phyloP scores from a whole-genome alignment of 2,797 vertebrate genomes.

The Leptoclinus maculatus region DNA sequence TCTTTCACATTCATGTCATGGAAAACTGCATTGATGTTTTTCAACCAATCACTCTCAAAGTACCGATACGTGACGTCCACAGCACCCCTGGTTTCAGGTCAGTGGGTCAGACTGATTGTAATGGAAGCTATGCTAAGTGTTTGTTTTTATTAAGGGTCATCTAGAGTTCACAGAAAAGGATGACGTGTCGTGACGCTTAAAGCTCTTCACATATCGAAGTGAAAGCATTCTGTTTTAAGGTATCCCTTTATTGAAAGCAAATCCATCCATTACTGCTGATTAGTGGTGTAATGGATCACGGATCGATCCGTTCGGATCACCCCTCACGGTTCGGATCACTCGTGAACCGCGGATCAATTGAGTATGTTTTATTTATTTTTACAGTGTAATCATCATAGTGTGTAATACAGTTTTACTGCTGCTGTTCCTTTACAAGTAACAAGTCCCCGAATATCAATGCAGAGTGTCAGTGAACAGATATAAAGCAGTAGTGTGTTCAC shows the following conservation, averaged over 20 bases:
- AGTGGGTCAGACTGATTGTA: conserved; percentile 2
- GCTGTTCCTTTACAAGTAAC: too few relatives aligned
- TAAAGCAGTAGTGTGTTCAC: too few relatives aligned
- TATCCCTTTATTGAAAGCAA: conserved; percentile 30
- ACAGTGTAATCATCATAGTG: too few relatives aligned
- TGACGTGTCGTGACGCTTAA: conserved; percentile 12
- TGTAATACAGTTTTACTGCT: too few relatives aligned
- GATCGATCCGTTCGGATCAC: too few relatives aligned
- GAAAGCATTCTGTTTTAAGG: conserved; percentile 40
- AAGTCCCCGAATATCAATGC: too few relatives aligned
- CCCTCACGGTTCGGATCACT: too few relatives aligned
- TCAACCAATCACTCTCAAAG: not conserved
- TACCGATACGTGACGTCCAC: not conserved
- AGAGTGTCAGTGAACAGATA: too few relatives aligned
- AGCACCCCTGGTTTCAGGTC: not conserved
- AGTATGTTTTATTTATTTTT: too few relatives aligned
- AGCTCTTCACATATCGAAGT: conserved; percentile 19
- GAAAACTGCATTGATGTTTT: not conserved
- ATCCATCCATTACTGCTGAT: conserved; percentile 41
- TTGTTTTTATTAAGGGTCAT: conserved; percentile 28
- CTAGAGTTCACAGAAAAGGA: conserved; percentile 28
- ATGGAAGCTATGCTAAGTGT: conserved; percentile 7
- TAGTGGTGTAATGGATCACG: too few relatives aligned
- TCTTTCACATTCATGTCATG: not conserved
- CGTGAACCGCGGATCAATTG: too few relatives aligned